phyloP scores from a whole-genome alignment of 1,140 invertebrate genomes.

The Eciton burchellii region DNA sequence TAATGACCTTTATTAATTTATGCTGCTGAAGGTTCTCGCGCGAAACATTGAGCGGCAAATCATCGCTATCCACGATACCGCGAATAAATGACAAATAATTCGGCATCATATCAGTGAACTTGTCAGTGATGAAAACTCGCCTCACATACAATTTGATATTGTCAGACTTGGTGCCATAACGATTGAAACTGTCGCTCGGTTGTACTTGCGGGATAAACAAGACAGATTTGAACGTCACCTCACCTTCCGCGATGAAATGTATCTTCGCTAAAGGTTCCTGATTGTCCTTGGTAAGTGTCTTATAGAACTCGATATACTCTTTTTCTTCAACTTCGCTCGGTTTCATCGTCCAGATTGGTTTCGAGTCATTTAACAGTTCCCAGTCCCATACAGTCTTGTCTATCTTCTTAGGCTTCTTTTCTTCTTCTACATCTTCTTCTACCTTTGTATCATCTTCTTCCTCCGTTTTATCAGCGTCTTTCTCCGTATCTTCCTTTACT shows the following conservation, averaged over 20 bases:
- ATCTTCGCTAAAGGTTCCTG: slow-evolving; percentile 94
- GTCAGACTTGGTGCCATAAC: slow-evolving; percentile 97
- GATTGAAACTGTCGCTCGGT: slow-evolving; percentile 97
- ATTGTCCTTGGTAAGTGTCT: slow-evolving; percentile 96
- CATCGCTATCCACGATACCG: slow-evolving; percentile 99
- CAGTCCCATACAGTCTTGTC: slow-evolving; percentile 99
- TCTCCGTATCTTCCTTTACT: slow-evolving; percentile 86
- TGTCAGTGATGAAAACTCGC: slow-evolving; percentile 99
- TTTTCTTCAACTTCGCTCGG: slow-evolving; percentile 93
- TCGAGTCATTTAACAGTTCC: slow-evolving; percentile 97
- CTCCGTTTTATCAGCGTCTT: slow-evolving; percentile 88
- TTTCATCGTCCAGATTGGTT: slow-evolving; percentile 99
- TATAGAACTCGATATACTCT: slow-evolving; percentile 98
- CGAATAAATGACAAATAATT: slow-evolving; percentile 98
- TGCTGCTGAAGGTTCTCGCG: slow-evolving; percentile 99
- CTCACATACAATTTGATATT: slow-evolving; percentile 99
- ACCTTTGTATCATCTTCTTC: slow-evolving; percentile 87
- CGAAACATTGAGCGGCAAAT: slow-evolving; percentile 99
- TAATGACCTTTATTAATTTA: slow-evolving; percentile 99
- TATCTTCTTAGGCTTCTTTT: slow-evolving; percentile 93
- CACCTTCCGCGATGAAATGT: slow-evolving; percentile 99
- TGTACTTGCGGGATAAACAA: slow-evolving; percentile 96
- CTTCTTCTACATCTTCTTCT: slow-evolving; percentile 88
- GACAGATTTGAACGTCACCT: slow-evolving; percentile 99
- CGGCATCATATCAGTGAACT: slow-evolving; percentile 99